These are phyloP conservation scores for Prionace glauca DNA, from an alignment of 2,797 vertebrate genomes.

Conservation along the genomic window DNA sequence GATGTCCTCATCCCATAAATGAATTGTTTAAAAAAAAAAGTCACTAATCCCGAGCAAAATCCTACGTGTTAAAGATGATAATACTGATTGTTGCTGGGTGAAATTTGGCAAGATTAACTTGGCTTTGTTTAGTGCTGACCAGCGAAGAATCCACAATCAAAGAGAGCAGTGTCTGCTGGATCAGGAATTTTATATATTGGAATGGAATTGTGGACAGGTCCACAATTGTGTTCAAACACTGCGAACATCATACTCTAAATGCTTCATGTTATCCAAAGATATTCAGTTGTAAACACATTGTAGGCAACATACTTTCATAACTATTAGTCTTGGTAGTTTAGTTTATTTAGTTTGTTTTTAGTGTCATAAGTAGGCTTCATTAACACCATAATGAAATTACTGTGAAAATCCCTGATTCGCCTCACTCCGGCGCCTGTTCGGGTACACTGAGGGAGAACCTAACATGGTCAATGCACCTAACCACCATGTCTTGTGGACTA, in stretches of 20 bases:
- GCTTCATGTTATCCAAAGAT: neutral
- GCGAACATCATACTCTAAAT: neutral
- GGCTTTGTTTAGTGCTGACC: neutral
- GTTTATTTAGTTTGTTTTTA: too few species aligned
- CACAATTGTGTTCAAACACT: neutral
- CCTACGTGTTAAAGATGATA: neutral
- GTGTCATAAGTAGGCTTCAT: too few species aligned
- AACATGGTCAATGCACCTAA: too few species aligned
- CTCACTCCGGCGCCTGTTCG: too few species aligned
- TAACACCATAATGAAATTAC: too few species aligned
- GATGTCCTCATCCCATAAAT: too few species aligned
- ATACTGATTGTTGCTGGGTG: neutral
- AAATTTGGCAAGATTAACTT: neutral
- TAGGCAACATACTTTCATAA: neutral
- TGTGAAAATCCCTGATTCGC: too few species aligned
- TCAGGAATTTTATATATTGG: neutral
- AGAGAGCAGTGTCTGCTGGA: neutral
- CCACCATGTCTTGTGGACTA: too few species aligned
- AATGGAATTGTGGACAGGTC: neutral
- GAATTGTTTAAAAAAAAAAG: too few species aligned
- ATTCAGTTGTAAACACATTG: neutral
- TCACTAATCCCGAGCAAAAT: neutral
- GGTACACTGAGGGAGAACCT: too few species aligned
- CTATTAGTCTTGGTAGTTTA: neutral
- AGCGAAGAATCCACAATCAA: neutral